These are phyloP conservation scores for Sterrhoptilus dennistouni DNA, from an alignment of 2,113 vertebrate species.

Conservation along the genomic window DNA sequence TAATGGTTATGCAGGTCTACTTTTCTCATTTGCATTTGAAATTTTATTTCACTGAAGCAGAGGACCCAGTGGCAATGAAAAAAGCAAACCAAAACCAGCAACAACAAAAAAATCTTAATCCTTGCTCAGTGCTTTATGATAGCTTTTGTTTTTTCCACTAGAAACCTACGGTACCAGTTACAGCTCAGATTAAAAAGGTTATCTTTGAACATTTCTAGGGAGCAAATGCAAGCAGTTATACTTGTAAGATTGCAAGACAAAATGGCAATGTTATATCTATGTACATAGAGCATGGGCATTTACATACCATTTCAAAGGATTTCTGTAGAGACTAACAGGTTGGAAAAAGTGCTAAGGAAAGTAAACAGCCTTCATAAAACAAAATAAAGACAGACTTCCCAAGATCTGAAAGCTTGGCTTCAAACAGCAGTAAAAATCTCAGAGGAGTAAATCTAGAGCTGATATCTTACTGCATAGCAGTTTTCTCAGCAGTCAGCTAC, in stretches of 20 bases:
- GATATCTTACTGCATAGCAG: neutral
- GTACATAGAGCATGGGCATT: neutral
- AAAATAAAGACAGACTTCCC: neutral
- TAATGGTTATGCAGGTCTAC: neutral
- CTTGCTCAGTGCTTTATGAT: neutral
- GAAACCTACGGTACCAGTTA: neutral
- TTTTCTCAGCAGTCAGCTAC: neutral
- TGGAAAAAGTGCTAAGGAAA: neutral
- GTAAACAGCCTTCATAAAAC: slow-evolving; percentile 4
- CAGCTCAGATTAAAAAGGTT: neutral
- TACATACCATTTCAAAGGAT: neutral
- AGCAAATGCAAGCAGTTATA: neutral
- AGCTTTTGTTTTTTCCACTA: neutral
- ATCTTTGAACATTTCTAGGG: neutral
- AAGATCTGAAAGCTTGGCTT: slow-evolving; percentile 1
- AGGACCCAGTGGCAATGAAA: neutral
- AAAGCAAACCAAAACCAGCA: neutral
- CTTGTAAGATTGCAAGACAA: neutral
- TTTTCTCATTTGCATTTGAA: neutral
- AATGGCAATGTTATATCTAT: neutral
- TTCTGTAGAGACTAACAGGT: neutral
- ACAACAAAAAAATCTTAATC: neutral
- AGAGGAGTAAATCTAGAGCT: neutral
- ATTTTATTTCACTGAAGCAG: neutral
- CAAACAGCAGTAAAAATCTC: slow-evolving; percentile 1